phyloP scores from a whole-genome alignment of 2,113 vertebrate genomes.

The Phocoena phocoena region DNA sequence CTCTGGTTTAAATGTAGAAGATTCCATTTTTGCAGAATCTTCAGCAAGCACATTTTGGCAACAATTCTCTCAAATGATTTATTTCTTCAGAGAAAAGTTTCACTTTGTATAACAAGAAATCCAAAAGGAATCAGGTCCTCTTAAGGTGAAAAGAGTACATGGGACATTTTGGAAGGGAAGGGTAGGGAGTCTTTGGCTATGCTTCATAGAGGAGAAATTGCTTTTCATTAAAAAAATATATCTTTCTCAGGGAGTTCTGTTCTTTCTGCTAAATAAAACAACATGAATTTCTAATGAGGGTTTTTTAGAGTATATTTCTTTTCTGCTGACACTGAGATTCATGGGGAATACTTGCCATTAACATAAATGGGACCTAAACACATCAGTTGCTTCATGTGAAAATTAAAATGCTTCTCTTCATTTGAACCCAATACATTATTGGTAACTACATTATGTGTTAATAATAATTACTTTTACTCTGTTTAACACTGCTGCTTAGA shows the following conservation, averaged over 20 bases:
- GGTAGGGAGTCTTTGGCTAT: not conserved
- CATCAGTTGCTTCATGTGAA: constrained; percentile 50
- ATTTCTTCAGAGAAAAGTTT: constrained; percentile 14
- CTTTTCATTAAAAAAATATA: constrained; percentile 45
- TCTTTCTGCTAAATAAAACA: constrained; percentile 61
- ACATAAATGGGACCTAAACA: constrained; percentile 69
- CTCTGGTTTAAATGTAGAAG: not conserved
- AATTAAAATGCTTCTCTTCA: constrained; percentile 68
- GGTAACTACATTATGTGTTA: constrained; percentile 75
- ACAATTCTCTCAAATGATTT: constrained; percentile 8
- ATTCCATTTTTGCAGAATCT: not conserved
- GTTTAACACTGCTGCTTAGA: constrained; percentile 66
- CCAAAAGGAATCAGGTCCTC: not conserved
- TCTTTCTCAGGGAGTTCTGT: constrained; percentile 42
- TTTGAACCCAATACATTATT: constrained; percentile 63
- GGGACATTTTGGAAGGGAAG: constrained; percentile 1
- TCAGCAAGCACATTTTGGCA: not conserved
- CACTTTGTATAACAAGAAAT: not conserved
- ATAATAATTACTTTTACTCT: constrained; percentile 67
- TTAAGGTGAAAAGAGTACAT: constrained; percentile 10
- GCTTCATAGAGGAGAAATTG: constrained; percentile 32
- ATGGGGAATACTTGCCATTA: constrained; percentile 67
- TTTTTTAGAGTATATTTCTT: constrained; percentile 45
- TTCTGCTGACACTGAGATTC: constrained; percentile 53
- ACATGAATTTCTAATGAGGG: constrained; percentile 70